Evolutionary conservation across 1,140 invertebrate species (phyloP), one percentile per base, ranked within the genome.

Genomic region (Papilio machaon): DNA sequence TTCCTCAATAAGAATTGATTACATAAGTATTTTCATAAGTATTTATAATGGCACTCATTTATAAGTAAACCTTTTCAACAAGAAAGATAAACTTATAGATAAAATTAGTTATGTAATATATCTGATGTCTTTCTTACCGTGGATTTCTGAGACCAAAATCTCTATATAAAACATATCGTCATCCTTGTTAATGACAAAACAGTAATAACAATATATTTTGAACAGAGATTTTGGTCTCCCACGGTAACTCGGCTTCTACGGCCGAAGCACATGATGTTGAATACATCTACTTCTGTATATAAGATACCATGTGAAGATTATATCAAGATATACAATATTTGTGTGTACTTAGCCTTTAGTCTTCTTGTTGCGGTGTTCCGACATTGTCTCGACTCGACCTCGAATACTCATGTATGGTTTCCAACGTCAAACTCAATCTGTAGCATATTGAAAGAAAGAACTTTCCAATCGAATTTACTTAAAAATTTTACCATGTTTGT

Each of bases 341-440:
- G 23, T 64, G 9, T 64, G 30, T 15, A 64, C 23, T 30, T 64
- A 23, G 60, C 60, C 19, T 64, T 64, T 64, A 64, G 30, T 23
- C 60, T 64, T 64, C 13, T 15, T 35, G 23, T 70, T 35, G 23
- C 64, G 64, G 23, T 30, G 30, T 70, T 70, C 64, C 64, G 13
- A 23, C 64, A 70, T 70, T 70, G 64, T 70, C 64, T 30, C 60
- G 10, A 64, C 10, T 35, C 64, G 64, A 70, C 64, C 64, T 70
- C 64, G 23, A 70, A 35, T 15, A 11, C n/a, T 35, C 30, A 15
- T 70, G 30, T 70, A 70, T 70, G 64, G 30, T 11, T 70, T 35
- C 64, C 64, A 11, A 35, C 13, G 64, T 70, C n/a, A 70, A 70
- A 70, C 35, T 38, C 30, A 70, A 38, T 38, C 13, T 35, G 15